Evolutionary conservation across 1,140 invertebrate species (phyloP).

Genomic region (Aphaenogaster rudis): DNA sequence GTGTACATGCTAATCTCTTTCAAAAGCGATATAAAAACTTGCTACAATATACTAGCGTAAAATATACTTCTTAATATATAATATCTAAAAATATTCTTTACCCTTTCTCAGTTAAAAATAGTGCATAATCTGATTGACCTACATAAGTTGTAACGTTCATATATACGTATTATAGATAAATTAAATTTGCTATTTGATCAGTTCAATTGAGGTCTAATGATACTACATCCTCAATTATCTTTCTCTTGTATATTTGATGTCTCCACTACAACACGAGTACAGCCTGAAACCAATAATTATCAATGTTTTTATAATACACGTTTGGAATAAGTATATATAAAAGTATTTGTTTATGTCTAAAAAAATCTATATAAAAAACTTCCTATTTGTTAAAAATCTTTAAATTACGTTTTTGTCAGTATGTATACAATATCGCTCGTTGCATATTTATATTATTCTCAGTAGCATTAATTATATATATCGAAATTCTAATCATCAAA

Average conservation of each 20-base stretch:
- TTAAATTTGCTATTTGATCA: slow-evolving; percentile 47
- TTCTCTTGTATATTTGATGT: slow-evolving; percentile 69
- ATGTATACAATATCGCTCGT: slow-evolving; percentile 20
- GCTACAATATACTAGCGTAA: slow-evolving; percentile 13
- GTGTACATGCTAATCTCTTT: background rate
- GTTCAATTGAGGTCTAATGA: slow-evolving; percentile 40
- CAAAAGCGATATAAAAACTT: slow-evolving; percentile 34
- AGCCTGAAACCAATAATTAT: slow-evolving; percentile 80
- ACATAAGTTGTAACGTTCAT: background rate
- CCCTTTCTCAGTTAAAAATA: slow-evolving; percentile 20
- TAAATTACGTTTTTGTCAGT: slow-evolving; percentile 7
- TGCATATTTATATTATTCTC: background rate
- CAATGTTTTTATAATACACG: slow-evolving; percentile 62
- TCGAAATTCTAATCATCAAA: background rate
- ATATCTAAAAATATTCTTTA: slow-evolving; percentile 45
- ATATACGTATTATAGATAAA: background rate
- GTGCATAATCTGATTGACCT: background rate
- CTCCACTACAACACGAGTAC: slow-evolving; percentile 71
- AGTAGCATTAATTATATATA: slow-evolving; percentile 37
- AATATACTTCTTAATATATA: slow-evolving; percentile 33
- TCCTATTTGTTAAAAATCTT: slow-evolving; percentile 60
- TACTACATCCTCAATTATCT: slow-evolving; percentile 69
- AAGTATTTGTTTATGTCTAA: slow-evolving; percentile 51
- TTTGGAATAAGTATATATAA: slow-evolving; percentile 45
- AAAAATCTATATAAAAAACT: slow-evolving; percentile 53